These are phyloP conservation scores for Aspidiotus destructor DNA, from an alignment of 2,888 invertebrate species.

Conservation along the genomic window DNA sequence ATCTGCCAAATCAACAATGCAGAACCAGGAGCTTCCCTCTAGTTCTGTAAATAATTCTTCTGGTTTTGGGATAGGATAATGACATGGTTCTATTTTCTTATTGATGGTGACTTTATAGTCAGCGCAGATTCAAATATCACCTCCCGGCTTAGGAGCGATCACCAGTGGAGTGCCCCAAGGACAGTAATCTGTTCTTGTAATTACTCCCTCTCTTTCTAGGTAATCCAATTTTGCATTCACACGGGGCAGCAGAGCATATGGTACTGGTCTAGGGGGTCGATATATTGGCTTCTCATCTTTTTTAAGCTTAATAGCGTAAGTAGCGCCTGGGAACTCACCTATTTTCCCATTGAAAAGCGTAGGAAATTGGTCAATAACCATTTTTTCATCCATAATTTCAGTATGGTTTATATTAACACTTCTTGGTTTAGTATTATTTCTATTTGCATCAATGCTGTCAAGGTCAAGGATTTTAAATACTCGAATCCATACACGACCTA, in stretches of 20 bases:
- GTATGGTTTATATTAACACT: neutral
- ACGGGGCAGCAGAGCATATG: constrained; percentile 3
- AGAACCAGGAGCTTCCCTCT: constrained; percentile 24
- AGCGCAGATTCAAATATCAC: constrained; percentile 29
- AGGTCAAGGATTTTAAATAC: neutral
- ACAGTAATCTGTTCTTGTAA: constrained; percentile 21
- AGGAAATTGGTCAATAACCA: neutral
- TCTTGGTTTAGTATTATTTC: neutral
- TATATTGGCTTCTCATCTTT: constrained; percentile 18
- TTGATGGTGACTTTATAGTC: constrained; percentile 34
- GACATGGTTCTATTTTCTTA: constrained; percentile 2
- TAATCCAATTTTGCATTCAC: constrained; percentile 7
- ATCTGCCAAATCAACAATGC: constrained; percentile 28
- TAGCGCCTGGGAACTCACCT: neutral
- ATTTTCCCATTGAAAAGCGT: neutral
- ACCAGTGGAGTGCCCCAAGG: constrained; percentile 35
- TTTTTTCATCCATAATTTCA: neutral
- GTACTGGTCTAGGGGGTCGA: constrained; percentile 12
- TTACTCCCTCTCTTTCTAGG: constrained; percentile 24
- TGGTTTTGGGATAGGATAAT: constrained; percentile 25
- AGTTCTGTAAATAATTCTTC: constrained; percentile 33
- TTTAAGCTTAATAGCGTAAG: neutral
- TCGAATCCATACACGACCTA: neutral
- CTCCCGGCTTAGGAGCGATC: constrained; percentile 27
- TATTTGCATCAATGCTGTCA: neutral